These are phyloP conservation scores for Mus minutoides DNA, from an alignment of 2,797 vertebrate genomes.

Conservation along the genomic window DNA sequence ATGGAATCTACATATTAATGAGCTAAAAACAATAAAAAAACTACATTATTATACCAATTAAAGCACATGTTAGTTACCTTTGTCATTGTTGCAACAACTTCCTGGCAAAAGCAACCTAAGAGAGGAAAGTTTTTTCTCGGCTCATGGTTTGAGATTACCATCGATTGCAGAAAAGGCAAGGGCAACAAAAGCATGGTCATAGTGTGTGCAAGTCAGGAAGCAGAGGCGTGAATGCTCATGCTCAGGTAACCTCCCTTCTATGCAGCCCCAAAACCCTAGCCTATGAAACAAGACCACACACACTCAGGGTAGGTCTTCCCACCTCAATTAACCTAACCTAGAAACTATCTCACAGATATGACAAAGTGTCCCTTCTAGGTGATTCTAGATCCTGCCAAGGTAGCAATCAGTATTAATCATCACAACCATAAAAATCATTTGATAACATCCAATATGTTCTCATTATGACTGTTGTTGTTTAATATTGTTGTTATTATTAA, in stretches of 20 bases:
- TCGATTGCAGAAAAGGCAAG: not conserved
- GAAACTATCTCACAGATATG: not conserved
- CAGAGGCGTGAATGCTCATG: not conserved
- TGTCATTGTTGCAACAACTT: not conserved
- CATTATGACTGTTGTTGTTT: not conserved
- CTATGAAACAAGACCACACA: not conserved
- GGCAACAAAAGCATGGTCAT: not conserved
- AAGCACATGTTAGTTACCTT: not conserved
- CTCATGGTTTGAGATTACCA: not conserved
- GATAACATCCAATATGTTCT: not conserved
- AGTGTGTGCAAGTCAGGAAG: not conserved
- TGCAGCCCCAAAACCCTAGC: not conserved
- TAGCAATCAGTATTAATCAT: not conserved
- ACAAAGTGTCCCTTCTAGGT: not conserved
- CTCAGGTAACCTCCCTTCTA: not conserved
- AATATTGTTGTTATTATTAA: too few species aligned
- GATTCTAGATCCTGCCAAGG: not conserved
- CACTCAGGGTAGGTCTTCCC: not conserved
- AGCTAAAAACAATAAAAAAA: slow-evolving; percentile 5
- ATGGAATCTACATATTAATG: not conserved
- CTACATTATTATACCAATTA: not conserved
- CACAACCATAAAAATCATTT: not conserved
- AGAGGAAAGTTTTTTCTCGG: not conserved
- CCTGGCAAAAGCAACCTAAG: not conserved
- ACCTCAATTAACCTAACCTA: not conserved